Percentiles rank a stretch among this genome's conserved stretches.
These are phyloP conservation scores for Hylia prasina DNA, from an alignment of 2,113 vertebrate genomes.

Conservation along the genomic window DNA sequence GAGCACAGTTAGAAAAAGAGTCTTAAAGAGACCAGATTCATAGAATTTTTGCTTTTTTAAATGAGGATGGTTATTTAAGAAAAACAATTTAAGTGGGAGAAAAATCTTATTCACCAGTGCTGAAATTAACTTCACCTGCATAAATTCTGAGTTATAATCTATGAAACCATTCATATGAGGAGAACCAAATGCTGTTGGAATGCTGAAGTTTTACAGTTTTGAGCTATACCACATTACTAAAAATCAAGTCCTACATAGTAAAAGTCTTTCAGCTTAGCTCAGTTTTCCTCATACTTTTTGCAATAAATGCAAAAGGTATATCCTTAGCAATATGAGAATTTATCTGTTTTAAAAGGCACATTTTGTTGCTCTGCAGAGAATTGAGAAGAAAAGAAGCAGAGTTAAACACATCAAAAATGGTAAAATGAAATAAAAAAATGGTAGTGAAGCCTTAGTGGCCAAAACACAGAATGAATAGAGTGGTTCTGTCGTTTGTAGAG, in stretches of 20 bases:
- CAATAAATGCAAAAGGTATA: background rate
- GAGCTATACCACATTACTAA: background rate
- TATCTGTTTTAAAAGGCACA: background rate
- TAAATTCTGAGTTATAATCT: background rate
- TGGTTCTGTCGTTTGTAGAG: background rate
- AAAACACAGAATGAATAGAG: background rate
- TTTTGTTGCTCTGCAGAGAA: background rate
- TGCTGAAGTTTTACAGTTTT: constrained; percentile 9
- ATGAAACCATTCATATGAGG: constrained; percentile 2
- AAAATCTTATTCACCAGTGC: background rate
- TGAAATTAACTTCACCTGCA: constrained; percentile 21
- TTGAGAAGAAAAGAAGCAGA: background rate
- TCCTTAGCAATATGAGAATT: background rate
- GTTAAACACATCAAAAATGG: background rate
- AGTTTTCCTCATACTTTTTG: background rate
- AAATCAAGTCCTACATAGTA: background rate
- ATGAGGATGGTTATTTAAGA: background rate
- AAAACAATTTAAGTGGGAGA: constrained; percentile 12
- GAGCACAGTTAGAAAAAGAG: background rate
- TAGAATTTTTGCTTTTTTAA: background rate
- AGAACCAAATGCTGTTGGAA: background rate
- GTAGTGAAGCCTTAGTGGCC: background rate
- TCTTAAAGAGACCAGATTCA: background rate
- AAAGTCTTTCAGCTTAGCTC: background rate
- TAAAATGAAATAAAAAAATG: background rate